Base-by-base conservation (phyloP, 2,797 vertebrate genomes). In the Molossus alvarezi region DNA sequence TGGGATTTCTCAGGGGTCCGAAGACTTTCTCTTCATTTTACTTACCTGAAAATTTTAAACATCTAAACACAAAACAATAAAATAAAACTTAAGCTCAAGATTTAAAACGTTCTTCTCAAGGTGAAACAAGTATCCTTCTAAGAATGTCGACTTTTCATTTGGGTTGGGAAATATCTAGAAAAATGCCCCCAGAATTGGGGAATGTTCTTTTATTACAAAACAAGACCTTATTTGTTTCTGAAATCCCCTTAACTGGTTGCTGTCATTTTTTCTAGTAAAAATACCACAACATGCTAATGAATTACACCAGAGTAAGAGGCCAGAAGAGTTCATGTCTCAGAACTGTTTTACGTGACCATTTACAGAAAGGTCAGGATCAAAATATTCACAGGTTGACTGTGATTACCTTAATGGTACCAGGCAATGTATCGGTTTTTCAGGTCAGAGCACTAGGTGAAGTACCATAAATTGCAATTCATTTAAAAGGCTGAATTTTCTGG, bases 11-110 rank as follows among this genome's bases (percentile, higher is more conserved):
- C 12, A 94, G 76, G 51, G 37, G 58, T 92, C 77, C 86, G 89
- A 96, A 77, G 7, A 83, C 62, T 76, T 76, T 95, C 4, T 80
- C 92, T 96, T 90, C 62, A 23, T 96, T 98, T 96, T n/a, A 14
- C 83, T 96, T 97, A 84, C 91, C 62, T 97, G 69, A 83, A 97
- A 95, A 21, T 1, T 85, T 77, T 82, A 83, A 90, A 41, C 18
- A 37, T 75, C 73, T 64, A 97, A 95, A 86, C 51, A 64, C 33
- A 96, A 95, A 97, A 89, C 10, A 89, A 48, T 9, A 90, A 92
- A 75, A 79, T 53, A 89, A 95, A 96, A 97, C 86, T 60, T 91
- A 91, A 64, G 13, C 3, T 71, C 72, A 95, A 90, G 57, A 91
- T 95, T 95, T 94, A 62, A 84, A 90, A 81, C 82, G 88, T 53